phyloP scores from a whole-genome alignment of 1,140 invertebrate species.

The Lasaia peninsularis region DNA sequence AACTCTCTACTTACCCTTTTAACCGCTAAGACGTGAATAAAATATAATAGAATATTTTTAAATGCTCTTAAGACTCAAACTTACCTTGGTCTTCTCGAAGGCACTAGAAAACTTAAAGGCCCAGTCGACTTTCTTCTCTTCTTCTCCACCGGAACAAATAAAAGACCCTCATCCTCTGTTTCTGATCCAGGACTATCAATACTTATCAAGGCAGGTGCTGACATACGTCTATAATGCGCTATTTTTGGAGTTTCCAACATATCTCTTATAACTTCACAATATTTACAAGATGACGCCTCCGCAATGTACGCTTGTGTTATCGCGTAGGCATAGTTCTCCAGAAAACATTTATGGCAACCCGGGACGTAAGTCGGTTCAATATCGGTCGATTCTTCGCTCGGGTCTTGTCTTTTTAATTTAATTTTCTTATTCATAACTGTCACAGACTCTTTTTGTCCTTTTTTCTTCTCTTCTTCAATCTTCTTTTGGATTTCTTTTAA shows the following conservation, averaged over 20 bases:
- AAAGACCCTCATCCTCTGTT: conserved; percentile 50
- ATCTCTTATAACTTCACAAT: conserved; percentile 71
- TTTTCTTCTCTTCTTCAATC: conserved; percentile 59
- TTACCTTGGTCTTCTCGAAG: conserved; percentile 62
- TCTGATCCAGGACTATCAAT: conserved; percentile 51
- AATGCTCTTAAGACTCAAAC: conserved; percentile 1
- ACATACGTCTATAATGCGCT: conserved; percentile 52
- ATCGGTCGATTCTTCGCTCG: conserved; percentile 72
- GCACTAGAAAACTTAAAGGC: conserved; percentile 59
- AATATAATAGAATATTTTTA: no score
- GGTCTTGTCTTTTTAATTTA: conserved; percentile 51
- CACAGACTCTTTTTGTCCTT: conserved; percentile 40
- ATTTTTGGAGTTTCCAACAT: conserved; percentile 63
- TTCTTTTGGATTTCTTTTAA: conserved; percentile 69
- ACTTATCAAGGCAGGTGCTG: conserved; percentile 59
- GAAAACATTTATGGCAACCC: conserved; percentile 73
- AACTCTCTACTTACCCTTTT: no score
- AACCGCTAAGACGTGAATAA: no score
- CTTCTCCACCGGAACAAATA: conserved; percentile 50
- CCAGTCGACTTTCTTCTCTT: conserved; percentile 68
- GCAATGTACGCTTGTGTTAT: conserved; percentile 70
- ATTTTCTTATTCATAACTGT: conserved; percentile 56
- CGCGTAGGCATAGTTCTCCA: conserved; percentile 72
- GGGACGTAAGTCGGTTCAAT: conserved; percentile 55
- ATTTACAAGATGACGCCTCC: conserved; percentile 66